These are phyloP conservation scores for Machimus atricapillus DNA, from an alignment of 2,888 invertebrate species.

Conservation along the genomic window DNA sequence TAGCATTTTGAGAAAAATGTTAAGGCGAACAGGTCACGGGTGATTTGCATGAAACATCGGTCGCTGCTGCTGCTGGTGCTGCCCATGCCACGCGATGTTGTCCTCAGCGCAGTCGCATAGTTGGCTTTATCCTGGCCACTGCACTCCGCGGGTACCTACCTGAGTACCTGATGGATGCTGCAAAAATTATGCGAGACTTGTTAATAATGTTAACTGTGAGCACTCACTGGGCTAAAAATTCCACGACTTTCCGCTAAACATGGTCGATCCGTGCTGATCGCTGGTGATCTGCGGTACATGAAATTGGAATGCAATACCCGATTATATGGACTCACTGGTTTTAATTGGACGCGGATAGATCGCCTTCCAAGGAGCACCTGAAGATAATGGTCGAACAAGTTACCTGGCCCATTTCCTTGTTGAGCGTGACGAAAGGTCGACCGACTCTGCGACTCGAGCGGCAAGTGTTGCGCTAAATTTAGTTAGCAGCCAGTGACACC, in stretches of 20 bases:
- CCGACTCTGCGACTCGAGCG: not conserved
- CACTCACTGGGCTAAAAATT: conserved; percentile 1
- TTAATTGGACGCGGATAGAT: conserved; percentile 1
- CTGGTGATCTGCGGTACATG: conserved; percentile 8
- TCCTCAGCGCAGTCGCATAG: not conserved
- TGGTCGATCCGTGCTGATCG: not conserved
- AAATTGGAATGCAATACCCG: not conserved
- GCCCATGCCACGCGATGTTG: not conserved
- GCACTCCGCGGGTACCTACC: not conserved
- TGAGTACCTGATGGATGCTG: not conserved
- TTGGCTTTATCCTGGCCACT: not conserved
- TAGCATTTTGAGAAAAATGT: conserved; percentile 34
- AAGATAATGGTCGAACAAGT: not conserved
- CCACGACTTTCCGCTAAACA: conserved; percentile 17
- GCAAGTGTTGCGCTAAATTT: not conserved
- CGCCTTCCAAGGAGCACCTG: not conserved
- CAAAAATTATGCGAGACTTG: conserved; percentile 22
- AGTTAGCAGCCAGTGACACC: not conserved
- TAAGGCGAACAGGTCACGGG: conserved; percentile 40
- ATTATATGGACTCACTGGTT: not conserved
- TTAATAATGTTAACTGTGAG: conserved; percentile 30
- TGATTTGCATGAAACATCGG: conserved; percentile 39
- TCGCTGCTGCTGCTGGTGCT: not conserved
- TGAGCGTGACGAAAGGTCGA: conserved; percentile 23
- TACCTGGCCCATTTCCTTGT: conserved; percentile 23